Evolutionary conservation across 2,797 vertebrate genomes (phyloP), one percentile per base, ranked within the genome.

Genomic region (Coccyzus lansbergi): DNA sequence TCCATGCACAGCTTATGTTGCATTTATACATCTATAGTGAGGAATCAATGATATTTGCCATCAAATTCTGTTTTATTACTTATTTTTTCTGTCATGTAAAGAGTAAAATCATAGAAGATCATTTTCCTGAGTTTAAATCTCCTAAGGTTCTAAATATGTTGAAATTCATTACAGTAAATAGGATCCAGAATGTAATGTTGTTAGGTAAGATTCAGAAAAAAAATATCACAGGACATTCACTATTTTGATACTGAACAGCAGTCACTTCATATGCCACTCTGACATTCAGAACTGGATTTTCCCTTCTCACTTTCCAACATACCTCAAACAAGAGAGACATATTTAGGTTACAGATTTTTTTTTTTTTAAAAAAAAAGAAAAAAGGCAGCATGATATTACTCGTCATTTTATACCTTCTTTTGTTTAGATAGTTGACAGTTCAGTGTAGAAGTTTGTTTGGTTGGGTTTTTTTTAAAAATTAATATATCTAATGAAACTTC

Each of bases 151-250:
- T 82, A 86, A 86, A 58, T 2, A 40, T 46, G 9, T 25, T 72
- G 59, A 70, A 18, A 82, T 68, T 60, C 80, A 85, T 59, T 78
- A 86, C 76, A 16, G 34, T 69, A 64, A 11, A 88, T 72, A 11
- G 4, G 75, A 90, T 53, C 83, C 51, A 64, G 33, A 81, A 58
- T 42, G 10, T 17, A 60, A 67, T 24, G 20, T 25, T 2, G 4
- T 69, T 75, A 38, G 63, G 4, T 10, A 78, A 91, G 6, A 62
- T 55, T 64, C 1, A 51, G 68, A 1, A 77, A 68, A 68, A 65
- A 74, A 3, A 34, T 55, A 48, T 24, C 29, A 68, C 19, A 78
- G 6, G 3, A 58, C 68, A 46, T 8, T 24, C 24, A 19, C 7
- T 19, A 51, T 74, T 88, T 46, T 83, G 34, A 49, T 82, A 65